Conservation (phyloP, 2,888 invertebrate species). For the Ectemnius cavifrons region DNA sequence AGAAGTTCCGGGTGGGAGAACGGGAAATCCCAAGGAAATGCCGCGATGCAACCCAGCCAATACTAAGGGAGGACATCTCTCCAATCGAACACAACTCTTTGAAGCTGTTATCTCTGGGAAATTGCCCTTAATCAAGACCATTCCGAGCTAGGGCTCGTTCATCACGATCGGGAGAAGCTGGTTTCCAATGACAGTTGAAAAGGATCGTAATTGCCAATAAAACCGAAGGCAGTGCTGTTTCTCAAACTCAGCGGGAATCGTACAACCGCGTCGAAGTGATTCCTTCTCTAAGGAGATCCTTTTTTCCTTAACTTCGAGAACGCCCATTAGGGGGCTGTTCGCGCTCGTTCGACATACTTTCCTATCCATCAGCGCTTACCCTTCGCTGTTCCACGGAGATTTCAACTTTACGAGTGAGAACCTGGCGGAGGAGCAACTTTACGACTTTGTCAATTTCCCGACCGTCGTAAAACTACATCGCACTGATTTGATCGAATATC, state of each 20-base stretch:
- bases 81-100: background rate
- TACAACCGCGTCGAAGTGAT: background rate
- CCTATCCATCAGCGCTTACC: constrained; percentile 18
- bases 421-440: constrained; percentile 28
- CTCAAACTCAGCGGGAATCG: background rate
- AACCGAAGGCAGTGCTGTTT: constrained; percentile 17
- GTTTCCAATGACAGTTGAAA: constrained; percentile 9
- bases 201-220: constrained; percentile 30
- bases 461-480: constrained; percentile 33
- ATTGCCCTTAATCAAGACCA: constrained; percentile 3
- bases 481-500: constrained; percentile 5
- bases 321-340: constrained; percentile 47
- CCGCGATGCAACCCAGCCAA: background rate
- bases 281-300: constrained; percentile 1
- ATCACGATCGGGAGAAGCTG: background rate
- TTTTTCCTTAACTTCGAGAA: constrained; percentile 27
- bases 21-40: constrained; percentile 44
- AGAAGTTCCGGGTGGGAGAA: constrained; percentile 34
- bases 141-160: background rate
- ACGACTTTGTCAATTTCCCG: constrained; percentile 52
- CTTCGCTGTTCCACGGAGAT: constrained; percentile 19
- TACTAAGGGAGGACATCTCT: background rate
- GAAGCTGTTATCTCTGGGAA: constrained; percentile 1
- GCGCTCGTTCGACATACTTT: constrained; percentile 26
- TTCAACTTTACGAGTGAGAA: constrained; percentile 46